phyloP scores from a whole-genome alignment of 1,140 invertebrate genomes.

The Nasonia longicornis region DNA sequence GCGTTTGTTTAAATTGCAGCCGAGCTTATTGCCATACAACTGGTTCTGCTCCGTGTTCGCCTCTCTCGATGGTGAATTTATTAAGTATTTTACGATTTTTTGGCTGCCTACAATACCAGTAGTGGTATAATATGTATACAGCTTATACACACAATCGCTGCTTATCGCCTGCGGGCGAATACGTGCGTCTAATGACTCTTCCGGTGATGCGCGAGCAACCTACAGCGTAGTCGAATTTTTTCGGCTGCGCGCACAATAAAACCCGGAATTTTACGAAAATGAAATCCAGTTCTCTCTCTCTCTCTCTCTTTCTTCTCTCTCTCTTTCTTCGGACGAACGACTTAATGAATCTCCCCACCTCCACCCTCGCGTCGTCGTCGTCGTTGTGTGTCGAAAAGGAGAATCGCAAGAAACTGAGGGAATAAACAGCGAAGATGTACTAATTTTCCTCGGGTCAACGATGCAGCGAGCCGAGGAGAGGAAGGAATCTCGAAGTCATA shows the following conservation, averaged over 20 bases:
- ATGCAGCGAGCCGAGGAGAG: neutral
- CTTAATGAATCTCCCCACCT: conserved; percentile 23
- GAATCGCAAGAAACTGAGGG: neutral
- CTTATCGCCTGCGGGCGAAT: too few relatives aligned
- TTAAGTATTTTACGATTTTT: neutral
- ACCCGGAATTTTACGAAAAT: conserved; percentile 12
- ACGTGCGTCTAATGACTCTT: neutral
- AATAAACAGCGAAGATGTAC: conserved; percentile 40
- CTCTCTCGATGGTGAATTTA: neutral
- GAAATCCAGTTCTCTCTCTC: conserved; percentile 19
- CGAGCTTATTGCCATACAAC: neutral
- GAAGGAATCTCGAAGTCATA: conserved; percentile 24
- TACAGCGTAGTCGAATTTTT: neutral
- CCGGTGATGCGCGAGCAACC: neutral
- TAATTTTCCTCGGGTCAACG: conserved; percentile 39
- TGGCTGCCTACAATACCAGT: neutral
- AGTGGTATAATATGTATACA: neutral
- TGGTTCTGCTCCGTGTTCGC: neutral
- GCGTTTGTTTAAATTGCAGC: neutral
- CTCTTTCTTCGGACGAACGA: neutral
- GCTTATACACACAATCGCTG: too few relatives aligned
- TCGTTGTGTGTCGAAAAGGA: neutral
- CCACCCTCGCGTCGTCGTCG: neutral
- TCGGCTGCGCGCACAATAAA: neutral
- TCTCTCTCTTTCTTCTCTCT: neutral